Base-by-base conservation (phyloP, 92 coral and sea anemone species). In the Pocillopora grandis region DNA sequence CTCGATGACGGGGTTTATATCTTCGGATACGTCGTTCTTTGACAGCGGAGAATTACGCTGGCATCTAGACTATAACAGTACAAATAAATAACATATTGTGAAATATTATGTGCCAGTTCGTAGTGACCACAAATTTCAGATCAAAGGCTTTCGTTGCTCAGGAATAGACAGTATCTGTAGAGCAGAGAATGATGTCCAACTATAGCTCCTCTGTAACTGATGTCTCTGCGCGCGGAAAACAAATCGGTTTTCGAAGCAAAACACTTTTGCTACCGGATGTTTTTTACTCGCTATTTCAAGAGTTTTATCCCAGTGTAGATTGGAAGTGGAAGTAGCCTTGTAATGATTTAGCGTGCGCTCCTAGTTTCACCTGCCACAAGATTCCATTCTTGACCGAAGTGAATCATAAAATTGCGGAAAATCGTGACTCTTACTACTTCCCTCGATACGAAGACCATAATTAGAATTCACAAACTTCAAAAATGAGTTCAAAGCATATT, bases 381-480 rank as follows among this genome's bases (percentile, higher is more conserved):
- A 42, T 42, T 42, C 52, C 52, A 42, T 42, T 42, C 52, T 42
- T 42, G 52, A 42, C 52, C 52, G 52, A 7, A 42, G 52, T 42
- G 52, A 42, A 42, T 42, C 5, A 42, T 42, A 7, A 42, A 7
- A 42, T 42, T 42, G 52, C 31, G 49, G 8, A 37, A 8, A 37
- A n/a, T 72, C 63, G 57, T 23, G 73, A 72, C 64, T 20, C 31
- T 27, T 27, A 27, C 31, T 14, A 48, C 3, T n/a, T 14, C 49
- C 18, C 19, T 36, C 66, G 52, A 73, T 72, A 17, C 27, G 55
- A 83, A 62, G 64, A 64, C 19, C 66, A 2, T 73, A 58, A 70
- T 69, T 63, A 62, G 18, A 36, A 83, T 73, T 75, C 72, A 63
- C 71, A 61, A 23, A 52, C 86, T 62, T 83, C 73, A 83, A 74